Percentiles rank a stretch among this genome's conserved stretches.
These are phyloP conservation scores for Varecia variegata DNA, from an alignment of 2,797 vertebrate species.

Conservation along the genomic window DNA sequence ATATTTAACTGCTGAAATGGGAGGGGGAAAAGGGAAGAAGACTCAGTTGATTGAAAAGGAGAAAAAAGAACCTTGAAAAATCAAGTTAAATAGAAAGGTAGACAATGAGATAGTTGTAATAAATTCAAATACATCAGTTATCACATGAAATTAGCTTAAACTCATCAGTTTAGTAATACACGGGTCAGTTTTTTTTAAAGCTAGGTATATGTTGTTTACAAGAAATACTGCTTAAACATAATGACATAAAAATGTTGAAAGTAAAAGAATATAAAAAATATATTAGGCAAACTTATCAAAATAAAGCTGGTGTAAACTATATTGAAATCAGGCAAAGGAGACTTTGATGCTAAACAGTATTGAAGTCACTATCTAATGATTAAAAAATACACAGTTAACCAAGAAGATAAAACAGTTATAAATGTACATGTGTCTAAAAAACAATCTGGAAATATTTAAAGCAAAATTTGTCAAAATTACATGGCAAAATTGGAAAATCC, in stretches of 20 bases:
- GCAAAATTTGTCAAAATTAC: neutral
- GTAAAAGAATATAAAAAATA: conserved; percentile 18
- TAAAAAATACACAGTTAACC: neutral
- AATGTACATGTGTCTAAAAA: neutral
- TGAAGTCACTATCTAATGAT: neutral
- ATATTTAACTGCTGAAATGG: neutral
- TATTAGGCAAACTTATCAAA: neutral
- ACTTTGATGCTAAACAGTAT: neutral
- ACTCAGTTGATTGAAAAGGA: conserved; percentile 16
- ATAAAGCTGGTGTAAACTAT: neutral
- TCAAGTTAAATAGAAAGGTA: conserved; percentile 14
- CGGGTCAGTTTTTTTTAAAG: neutral
- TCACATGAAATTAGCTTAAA: neutral
- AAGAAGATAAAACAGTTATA: conserved; percentile 21
- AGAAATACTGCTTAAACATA: neutral
- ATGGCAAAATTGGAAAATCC: conserved; percentile 45
- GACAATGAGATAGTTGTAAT: neutral
- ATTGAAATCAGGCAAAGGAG: neutral
- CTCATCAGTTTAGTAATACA: conserved; percentile 10
- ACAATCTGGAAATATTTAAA: neutral
- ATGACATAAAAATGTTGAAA: neutral
- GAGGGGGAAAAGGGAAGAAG: neutral
- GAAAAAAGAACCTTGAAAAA: conserved; percentile 22
- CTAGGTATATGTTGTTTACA: neutral
- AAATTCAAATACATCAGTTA: neutral